These are phyloP conservation scores for Conops quadrifasciatus DNA, from an alignment of 2,888 invertebrate species.

Conservation along the genomic window DNA sequence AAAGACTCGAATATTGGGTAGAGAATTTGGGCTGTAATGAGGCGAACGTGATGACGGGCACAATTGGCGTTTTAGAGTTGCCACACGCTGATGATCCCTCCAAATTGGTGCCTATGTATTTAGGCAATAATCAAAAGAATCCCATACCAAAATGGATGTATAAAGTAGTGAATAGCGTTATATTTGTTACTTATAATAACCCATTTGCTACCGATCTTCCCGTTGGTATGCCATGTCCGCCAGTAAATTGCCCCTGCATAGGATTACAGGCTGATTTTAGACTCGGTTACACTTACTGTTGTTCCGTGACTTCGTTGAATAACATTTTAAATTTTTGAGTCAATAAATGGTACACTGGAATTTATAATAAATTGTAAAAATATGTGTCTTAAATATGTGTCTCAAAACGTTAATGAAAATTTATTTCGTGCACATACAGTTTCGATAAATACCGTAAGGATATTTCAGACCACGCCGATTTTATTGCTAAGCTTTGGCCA, in stretches of 20 bases:
- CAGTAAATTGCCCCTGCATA: constrained; percentile 4
- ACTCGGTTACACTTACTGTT: constrained; percentile 20
- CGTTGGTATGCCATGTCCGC: neutral
- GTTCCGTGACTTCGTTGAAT: neutral
- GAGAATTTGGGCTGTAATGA: neutral
- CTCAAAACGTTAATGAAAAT: too few species aligned
- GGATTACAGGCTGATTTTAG: constrained; percentile 9
- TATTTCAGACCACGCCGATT: too few species aligned
- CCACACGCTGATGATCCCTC: constrained; percentile 7
- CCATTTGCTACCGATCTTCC: constrained; percentile 22
- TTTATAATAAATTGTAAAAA: too few species aligned
- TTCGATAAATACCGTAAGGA: too few species aligned
- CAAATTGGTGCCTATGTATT: constrained; percentile 22
- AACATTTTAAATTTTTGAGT: neutral
- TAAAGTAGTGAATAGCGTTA: constrained; percentile 19
- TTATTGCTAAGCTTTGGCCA: too few species aligned
- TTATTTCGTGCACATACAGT: too few species aligned
- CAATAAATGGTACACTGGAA: too few species aligned
- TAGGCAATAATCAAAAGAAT: neutral
- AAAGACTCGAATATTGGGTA: constrained; percentile 16
- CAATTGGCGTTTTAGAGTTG: constrained; percentile 18
- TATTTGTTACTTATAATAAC: constrained; percentile 24
- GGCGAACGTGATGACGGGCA: constrained; percentile 15
- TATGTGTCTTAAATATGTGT: too few species aligned
- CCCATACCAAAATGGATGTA: constrained; percentile 28